Base-by-base conservation (phyloP, 2,113 vertebrate genomes). In the Laticauda laticaudata region DNA sequence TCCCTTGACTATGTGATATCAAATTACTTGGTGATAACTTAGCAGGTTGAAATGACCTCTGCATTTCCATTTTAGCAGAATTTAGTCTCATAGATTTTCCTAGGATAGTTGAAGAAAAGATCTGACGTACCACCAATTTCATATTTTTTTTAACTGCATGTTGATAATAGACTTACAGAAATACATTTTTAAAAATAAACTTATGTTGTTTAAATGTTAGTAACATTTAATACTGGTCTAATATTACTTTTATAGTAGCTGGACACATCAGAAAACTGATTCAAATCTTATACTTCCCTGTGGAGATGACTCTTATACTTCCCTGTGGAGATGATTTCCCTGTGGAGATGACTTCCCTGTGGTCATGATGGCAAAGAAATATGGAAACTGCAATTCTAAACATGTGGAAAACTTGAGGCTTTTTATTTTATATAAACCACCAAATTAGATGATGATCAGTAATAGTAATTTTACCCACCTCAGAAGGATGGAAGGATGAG, bases 21-120 rank as follows among this genome's bases (percentile, higher is more conserved):
- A 93, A 64, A 86, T 55, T 91, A 89, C 89, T 5, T 86, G 23
- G 87, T 94, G 85, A 88, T 23, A 95, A 94, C 26, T 91, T 64
- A 94, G 34, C 86, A 93, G 94, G 93, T 87, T 94, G 61, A 94
- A 81, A 53, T 93, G 94, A 95, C 92, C 93, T 91, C 75, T 90
- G 81, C 61, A 54, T 93, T 93, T 93, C 81, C 81, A 93, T 85
- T 93, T 93, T 34, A 86, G 64, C 93, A 69, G 29, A 95, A 90
- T 1, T 0, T 34, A 24, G 57, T 56, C 45, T 54, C 87, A 88
- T 90, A 10, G 90, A 55, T 53, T 51, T 64, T 24, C 24, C 56
- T 61, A 34, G 2, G 34, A 91, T 94, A 24, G 11, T 93, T 88
- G 48, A 55, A 64, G 43, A 51, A 93, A 92, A 94, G 57, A 87